Conservation (phyloP, 2,797 vertebrate species). For the Otus scops region DNA sequence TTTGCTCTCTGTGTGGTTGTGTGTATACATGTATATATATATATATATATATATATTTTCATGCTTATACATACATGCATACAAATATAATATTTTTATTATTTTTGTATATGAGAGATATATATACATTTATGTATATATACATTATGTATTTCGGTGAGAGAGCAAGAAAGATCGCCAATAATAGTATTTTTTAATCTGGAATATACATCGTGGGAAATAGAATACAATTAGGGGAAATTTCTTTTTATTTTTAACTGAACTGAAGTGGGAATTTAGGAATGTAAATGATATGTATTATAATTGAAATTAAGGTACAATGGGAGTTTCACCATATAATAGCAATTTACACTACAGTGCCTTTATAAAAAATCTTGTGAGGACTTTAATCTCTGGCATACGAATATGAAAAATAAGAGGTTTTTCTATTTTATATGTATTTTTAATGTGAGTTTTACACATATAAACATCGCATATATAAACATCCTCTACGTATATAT, state of each 20-base stretch:
- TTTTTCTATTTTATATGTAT: background rate
- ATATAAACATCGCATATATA: background rate
- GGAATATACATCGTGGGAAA: background rate
- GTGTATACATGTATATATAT: background rate
- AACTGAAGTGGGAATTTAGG: background rate
- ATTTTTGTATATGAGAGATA: background rate
- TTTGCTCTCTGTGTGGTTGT: background rate
- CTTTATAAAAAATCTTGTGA: background rate
- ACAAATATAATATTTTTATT: background rate
- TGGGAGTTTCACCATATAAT: background rate
- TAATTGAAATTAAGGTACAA: background rate
- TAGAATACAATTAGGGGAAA: background rate
- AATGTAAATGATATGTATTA: background rate
- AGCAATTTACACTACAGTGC: background rate
- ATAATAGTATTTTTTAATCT: background rate
- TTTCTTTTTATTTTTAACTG: background rate
- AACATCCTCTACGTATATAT: background rate
- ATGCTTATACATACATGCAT: background rate
- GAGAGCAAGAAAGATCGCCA: background rate
- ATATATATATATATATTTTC: background rate
- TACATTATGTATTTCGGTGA: background rate
- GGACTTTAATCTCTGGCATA: background rate
- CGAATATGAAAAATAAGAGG: background rate
- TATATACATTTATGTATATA: background rate
- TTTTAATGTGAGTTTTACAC: background rate